Evolutionary conservation across 2,797 vertebrate species (phyloP), one percentile per base, ranked within the genome.

Genomic region (Petrocephalus schoutedeni): DNA sequence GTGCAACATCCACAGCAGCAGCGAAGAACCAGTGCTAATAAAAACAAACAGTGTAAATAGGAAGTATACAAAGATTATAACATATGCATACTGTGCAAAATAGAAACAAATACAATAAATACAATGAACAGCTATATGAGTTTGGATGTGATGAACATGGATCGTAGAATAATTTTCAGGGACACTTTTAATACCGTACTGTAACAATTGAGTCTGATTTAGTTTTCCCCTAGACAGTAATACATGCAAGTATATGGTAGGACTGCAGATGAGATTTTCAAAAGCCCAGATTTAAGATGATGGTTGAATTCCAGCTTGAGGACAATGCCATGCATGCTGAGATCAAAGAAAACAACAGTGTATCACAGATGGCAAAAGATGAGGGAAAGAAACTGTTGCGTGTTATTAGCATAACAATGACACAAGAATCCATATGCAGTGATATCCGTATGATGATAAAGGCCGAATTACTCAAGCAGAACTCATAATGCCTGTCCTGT

Each of bases 361-460:
- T 10, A 86, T 59, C 23, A 86, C 53, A 86, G 54, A 86, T 23
- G 53, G 23, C 54, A 58, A 59, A 45, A 28, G 23, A 58, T 16
- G 54, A 57, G 5, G 23, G 32, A 32, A 51, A 51, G 49, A 83
- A 83, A 83, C n/a, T 54, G 83, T 57, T 85, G 56, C 16, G 21
- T 28, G 84, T 41, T 32, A 58, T 58, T 86, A 41, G 84, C 54
- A 86, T 86, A 86, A 86, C 28, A 86, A 86, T 86, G 84, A 86
- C 45, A 83, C n/a, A 80, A 80, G 49, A 83, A 51, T 83, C 80
- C 80, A 83, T 57, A 86, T 86, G 53, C 54, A 86, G 84, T 58
- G 56, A 71, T 71, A 71, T 71, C 12, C 28, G 12, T 36, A 71
- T 71, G 10, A 58, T 57, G 54, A 41, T 21, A 41, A 56, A 41